Base-by-base conservation (phyloP, 1,140 invertebrate species). In the Drosophila yakuba region DNA sequence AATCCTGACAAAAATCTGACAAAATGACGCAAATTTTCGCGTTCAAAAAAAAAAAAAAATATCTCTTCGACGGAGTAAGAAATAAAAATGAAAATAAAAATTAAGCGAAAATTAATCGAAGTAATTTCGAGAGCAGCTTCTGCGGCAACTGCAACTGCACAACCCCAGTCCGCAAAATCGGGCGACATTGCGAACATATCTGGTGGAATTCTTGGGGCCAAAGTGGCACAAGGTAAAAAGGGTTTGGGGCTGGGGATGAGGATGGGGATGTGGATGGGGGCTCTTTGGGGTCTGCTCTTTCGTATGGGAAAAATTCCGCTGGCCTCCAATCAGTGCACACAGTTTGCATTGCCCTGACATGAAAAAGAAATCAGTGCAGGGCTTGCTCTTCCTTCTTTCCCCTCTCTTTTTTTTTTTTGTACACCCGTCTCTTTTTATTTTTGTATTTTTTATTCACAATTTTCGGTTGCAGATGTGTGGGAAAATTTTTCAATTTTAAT, bases 401-500 rank as follows among this genome's bases (percentile, higher is more conserved):
- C 43, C 28, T n/a, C 17, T 4, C 25, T 4, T 5, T 25, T 25
- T 57, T 28, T 14, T 54, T 41, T 39, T 14, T 54, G 36, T 39
- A 0, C 15, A 15, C 3, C 17, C n/a, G 2, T n/a, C n/a, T 6
- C 25, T 7, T 36, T 36, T 20, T 47, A 4, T 7, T 35, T 20
- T 15, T 41, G 5, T 51, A 15, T 63, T 74, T 57, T 56, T 41
- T 39, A 43, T 74, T 52, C 38, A 84, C 80, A 76, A 72, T 74
- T 78, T 74, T 74, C 36, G 56, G 79, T 66, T 86, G 67, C 82
- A 45, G 80, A 86, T 85, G 85, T 90, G 86, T 90, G 86, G 86
- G 86, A 90, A 90, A 90, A 90, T 90, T 90, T 82, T 88, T 90
- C 82, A 91, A 76, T 91, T 90, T 90, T 90, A 90, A 90, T 90